Evolutionary conservation across 1,140 invertebrate genomes (phyloP), one percentile per base, ranked within the genome.

Genomic region (Pseudomyrmex dendroicus): DNA sequence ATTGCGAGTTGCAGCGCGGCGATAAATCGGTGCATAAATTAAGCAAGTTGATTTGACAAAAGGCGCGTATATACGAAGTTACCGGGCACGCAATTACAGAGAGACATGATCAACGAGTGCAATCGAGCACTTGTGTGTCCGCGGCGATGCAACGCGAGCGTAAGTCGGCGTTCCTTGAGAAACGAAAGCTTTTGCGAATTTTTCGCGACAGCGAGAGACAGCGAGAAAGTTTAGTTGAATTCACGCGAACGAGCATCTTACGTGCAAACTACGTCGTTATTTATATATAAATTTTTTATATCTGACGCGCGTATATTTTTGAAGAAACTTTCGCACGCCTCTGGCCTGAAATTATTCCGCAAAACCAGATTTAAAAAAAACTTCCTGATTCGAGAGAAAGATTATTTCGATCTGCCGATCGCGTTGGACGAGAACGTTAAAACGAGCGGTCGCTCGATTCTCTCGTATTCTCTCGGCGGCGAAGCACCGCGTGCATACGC

Each of bases 31-130:
- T 59, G 76, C 48, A 80, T 80, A 80, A 61, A 61, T 59, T 59
- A 22, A 80, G 54, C 50, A 35, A 13, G 59, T 72, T 44, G 54
- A 72, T 72, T 72, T 72, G 76, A 80, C 66, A 80, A 72, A 72
- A 80, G 76, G 5, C 35, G 44, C 57, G 66, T 12, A 10, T 48
- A 48, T 48, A 48, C 56, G 1, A 66, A 80, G 20, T n/a, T 17
- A 13, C 10, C n/a, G 66, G 22, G 46, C 67, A 13, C 15, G 76
- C 67, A 80, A 80, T 80, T 80, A 80, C 50, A 66, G 44, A 48
- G 12, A 44, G 5, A 56, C 59, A 54, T 59, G 59, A 80, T 70
- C 66, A 80, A 80, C 25, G 54, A 22, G 35, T 54, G 35, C 35
- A 17, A 8, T n/a, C 61, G 62, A 12, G 62, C 62, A 67, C 67